Evolutionary conservation across 92 coral and sea anemone species (phyloP).

Genomic region (Desmophyllum pertusum): DNA sequence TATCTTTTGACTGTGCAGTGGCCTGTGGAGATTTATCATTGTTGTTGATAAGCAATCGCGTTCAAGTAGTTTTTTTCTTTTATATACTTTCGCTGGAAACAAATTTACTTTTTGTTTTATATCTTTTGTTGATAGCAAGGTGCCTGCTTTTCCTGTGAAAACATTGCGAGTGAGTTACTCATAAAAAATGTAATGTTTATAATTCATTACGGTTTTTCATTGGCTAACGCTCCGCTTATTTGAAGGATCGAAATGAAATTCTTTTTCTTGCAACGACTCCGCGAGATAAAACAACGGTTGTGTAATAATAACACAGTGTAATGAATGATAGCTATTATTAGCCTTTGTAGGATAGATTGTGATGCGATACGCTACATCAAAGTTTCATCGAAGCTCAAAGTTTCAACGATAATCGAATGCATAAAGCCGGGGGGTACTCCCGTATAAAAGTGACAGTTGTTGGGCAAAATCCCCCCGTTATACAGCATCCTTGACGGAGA

Average conservation of each 20-base stretch:
- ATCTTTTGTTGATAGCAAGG: neutral
- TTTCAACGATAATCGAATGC: too few relatives aligned
- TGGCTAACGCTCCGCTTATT: neutral
- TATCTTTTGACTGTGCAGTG: neutral
- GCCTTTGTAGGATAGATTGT: neutral
- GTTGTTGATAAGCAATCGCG: neutral
- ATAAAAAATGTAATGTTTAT: constrained; percentile 24
- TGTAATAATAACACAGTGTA: neutral
- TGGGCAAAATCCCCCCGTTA: too few relatives aligned
- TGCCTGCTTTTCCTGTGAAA: neutral
- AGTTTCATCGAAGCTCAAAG: neutral
- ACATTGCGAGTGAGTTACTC: neutral
- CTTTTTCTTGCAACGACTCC: neutral
- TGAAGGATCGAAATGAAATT: neutral
- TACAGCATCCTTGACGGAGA: too few relatives aligned
- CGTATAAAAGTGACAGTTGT: too few relatives aligned
- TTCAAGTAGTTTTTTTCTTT: neutral
- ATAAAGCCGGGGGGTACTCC: too few relatives aligned
- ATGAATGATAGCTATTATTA: neutral
- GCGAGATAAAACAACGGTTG: neutral
- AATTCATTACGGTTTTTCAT: neutral
- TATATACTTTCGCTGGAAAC: neutral
- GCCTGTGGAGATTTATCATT: neutral
- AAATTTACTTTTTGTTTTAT: neutral
- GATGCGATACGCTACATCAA: neutral